A percentile compares a stretch with the other conserved stretches of the same genome.
These are phyloP conservation scores for Saccostrea glomerata DNA, from an alignment of 1,140 invertebrate genomes.

Conservation along the genomic window DNA sequence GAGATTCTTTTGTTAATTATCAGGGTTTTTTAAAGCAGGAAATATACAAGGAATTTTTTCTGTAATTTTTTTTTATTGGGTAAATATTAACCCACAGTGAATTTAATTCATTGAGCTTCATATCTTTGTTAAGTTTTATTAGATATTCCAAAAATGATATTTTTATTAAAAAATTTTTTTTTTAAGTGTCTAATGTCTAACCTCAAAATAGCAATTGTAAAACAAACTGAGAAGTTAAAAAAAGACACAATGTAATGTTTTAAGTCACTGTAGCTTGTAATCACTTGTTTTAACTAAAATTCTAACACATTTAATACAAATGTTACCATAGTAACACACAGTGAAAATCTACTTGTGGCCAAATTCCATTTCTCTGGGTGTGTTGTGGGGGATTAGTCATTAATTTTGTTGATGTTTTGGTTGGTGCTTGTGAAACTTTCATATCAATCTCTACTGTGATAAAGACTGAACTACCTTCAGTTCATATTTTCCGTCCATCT, in stretches of 20 bases:
- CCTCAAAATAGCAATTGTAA: no score
- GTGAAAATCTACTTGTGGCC: conserved; percentile 26
- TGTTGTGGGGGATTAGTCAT: conserved; percentile 11
- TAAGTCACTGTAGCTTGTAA: background rate
- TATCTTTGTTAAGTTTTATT: background rate
- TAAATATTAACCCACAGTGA: no score
- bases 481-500: conserved; percentile 16
- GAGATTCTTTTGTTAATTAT: background rate
- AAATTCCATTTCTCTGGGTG: conserved; percentile 29
- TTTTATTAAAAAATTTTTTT: no score
- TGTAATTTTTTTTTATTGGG: no score
- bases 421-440: background rate
- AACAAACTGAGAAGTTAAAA: no score
- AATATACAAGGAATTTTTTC: no score
- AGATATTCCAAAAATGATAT: background rate
- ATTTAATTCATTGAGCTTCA: no score
- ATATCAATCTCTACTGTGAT: background rate
- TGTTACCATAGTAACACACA: background rate
- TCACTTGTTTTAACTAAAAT: conserved; percentile 3
- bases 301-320: background rate
- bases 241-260: no score
- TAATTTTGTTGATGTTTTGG: conserved; percentile 3
- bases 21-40: background rate
- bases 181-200: no score
- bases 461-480: conserved; percentile 6